These are phyloP conservation scores for Dicroscelio sp. DNA, from an alignment of 2,888 invertebrate genomes.

Conservation along the genomic window DNA sequence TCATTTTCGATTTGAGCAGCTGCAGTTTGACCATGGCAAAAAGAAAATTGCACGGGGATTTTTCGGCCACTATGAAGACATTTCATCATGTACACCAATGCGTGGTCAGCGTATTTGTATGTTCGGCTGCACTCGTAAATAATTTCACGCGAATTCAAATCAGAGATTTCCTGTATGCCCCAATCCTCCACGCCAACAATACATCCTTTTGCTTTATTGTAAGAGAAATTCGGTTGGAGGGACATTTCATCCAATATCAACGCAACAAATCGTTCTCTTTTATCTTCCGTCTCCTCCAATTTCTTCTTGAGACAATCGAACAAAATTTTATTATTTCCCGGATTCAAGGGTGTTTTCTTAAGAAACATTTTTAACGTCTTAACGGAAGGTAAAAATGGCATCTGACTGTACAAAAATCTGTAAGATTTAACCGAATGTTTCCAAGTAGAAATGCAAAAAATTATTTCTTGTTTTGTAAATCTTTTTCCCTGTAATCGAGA, in stretches of 20 bases:
- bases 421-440: constrained; percentile 14
- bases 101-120: background rate
- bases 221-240: background rate
- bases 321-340: constrained; percentile 16
- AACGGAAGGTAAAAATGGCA: background rate
- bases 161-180: background rate
- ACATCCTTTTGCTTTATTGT: constrained; percentile 1
- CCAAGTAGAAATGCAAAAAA: no score
- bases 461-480: no score
- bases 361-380: background rate
- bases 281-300: background rate
- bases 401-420: background rate
- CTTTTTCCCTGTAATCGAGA: no score
- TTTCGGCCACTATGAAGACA: background rate
- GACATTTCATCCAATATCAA: constrained; percentile 12
- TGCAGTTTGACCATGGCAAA: background rate
- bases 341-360: background rate
- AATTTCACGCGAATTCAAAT: background rate
- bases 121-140: no score
- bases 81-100: background rate
- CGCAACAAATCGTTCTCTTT: background rate
- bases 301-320: background rate
- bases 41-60: background rate
- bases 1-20: background rate
- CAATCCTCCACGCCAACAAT: constrained; percentile 20